Conservation (phyloP, 2,888 invertebrate species). For the Catocala fraxini region DNA sequence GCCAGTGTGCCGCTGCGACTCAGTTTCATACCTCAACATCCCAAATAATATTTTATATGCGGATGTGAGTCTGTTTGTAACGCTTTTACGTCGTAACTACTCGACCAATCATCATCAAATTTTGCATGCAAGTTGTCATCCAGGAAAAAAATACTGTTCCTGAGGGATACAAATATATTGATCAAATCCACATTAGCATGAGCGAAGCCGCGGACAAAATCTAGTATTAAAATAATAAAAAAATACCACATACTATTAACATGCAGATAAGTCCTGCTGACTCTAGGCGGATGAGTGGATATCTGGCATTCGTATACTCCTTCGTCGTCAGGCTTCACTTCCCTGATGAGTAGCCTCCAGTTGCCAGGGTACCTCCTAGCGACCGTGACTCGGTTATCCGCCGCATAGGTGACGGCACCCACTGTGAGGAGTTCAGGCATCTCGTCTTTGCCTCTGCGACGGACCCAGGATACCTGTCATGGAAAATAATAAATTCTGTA, state of each 20-base stretch:
- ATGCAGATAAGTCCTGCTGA: conserved; percentile 89
- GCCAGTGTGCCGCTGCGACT: too few relatives aligned
- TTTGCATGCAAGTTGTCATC: too few relatives aligned
- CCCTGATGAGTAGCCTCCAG: conserved; percentile 89
- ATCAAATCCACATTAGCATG: background rate
- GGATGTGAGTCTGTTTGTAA: too few relatives aligned
- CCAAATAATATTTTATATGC: too few relatives aligned
- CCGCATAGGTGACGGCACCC: conserved; percentile 90
- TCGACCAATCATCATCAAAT: too few relatives aligned
- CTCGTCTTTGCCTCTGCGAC: conserved; percentile 86
- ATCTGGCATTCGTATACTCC: conserved; percentile 92
- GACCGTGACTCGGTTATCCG: conserved; percentile 90
- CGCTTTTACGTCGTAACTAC: too few relatives aligned
- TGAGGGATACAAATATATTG: too few relatives aligned
- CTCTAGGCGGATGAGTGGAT: conserved; percentile 91
- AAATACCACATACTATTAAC: conserved; percentile 87
- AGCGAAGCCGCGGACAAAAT: background rate
- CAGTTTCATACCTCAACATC: too few relatives aligned
- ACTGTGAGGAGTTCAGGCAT: conserved; percentile 91
- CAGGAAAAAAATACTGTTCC: too few relatives aligned
- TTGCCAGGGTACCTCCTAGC: conserved; percentile 89
- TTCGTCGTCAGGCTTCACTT: conserved; percentile 90
- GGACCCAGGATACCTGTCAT: conserved; percentile 90
- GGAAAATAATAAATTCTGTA: background rate
- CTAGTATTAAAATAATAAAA: background rate